Base-by-base conservation (phyloP, 2,888 invertebrate genomes). In the Agrotis puta region DNA sequence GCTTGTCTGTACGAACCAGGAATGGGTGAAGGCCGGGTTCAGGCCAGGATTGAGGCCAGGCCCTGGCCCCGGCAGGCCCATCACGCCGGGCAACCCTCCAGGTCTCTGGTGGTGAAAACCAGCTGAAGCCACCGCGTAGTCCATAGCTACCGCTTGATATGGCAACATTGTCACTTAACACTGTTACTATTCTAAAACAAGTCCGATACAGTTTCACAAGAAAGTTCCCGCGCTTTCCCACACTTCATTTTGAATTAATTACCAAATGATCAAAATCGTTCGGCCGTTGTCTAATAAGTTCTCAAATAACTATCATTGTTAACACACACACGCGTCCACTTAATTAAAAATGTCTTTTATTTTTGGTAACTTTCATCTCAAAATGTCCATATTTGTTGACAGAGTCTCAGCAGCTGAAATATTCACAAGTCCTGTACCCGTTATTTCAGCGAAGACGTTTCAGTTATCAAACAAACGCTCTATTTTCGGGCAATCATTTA, bases 1-100 rank as follows among this genome's bases (percentile, higher is more conserved):
- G 97, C 98, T 98, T 96, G 97, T 95, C 96, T 96, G 97, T 97
- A 98, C 98, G 97, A 98, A 98, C 98, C 98, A 98, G 97, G 98
- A 98, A 97, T 98, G 98, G 94, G 98, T 98, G 97, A 98, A 98
- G 91, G 98, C 98, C 91, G 98, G 97, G 95, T 96, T 93, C 88
- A 97, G 92, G 88, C 94, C 95, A 61, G 95, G 95, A 88, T 95
- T 95, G 88, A 95, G 94, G 70, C 94, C 95, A 50, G 95, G 90
- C 92, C 95, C 95, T 3, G 95, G 95, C 75, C 95, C 95, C 13
- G 95, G 94, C 91, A 97, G 96, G 85, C 97, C 97, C 94, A 97
- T 95, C 87, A 96, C 95, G 85, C 96, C 96, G 69, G 96, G 95
- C 89, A 96, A 91, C 84, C 97, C 96, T 74, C 95, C 94, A 64